Evolutionary conservation across 2,797 vertebrate genomes (phyloP), one percentile per base, ranked within the genome.

Genomic region (Psittacula derbiana): DNA sequence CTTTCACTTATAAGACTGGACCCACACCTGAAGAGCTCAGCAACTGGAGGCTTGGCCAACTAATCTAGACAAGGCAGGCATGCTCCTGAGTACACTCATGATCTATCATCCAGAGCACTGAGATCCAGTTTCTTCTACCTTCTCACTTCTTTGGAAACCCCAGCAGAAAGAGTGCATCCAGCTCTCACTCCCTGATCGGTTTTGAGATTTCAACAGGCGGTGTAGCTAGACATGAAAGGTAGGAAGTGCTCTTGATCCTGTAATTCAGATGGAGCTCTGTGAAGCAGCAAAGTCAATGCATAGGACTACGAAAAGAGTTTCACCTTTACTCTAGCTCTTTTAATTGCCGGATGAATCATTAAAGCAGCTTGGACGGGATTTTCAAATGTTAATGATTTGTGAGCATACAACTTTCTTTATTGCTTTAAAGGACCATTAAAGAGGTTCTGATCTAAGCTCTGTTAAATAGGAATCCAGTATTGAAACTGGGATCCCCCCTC

Each of bases 401-500:
- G 2, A 83, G 33, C 24, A 23, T 83, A 31, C 55, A 67, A 23
- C 69, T 71, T 66, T n/a, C 57, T 87, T 24, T 41, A 28, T 28
- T 87, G 55, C 19, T 19, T 85, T 83, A 72, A 72, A 89, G 69
- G 21, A 38, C 21, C 14, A 11, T 40, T 90, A 67, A 47, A 61
- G 46, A 79, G 27, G 38, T 38, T 67, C 53, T 72, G 62, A 70
- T 58, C 76, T 55, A 27, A 72, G 9, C 31, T 81, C 66, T 61
- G 38, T 58, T 66, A 74, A 81, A 57, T 12, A 80, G 69, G 31
- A 86, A 80, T 53, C 18, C 44, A 69, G 33, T 46, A n/a, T 74
- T 86, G 76, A 76, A 87, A 71, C 40, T 4, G 4, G 24, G 60
- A 93, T 94, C 61, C 27, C 46, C 46, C 64, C 73, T 93, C 69